Evolutionary conservation across 2,113 vertebrate species (phyloP), one percentile per base, ranked within the genome.

Genomic region (Muntiacus reevesi): DNA sequence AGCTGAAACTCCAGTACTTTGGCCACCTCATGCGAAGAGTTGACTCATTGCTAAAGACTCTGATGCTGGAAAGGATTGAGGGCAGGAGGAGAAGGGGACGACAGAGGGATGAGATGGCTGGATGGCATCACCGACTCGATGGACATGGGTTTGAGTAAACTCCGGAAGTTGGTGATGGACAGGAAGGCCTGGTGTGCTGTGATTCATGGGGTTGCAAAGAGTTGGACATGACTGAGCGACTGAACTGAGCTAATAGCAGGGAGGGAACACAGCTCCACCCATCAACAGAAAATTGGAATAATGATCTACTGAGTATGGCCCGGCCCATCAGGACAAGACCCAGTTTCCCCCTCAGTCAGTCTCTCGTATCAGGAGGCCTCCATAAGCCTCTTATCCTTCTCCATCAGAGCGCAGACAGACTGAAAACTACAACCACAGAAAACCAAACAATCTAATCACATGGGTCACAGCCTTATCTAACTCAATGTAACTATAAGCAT

Each of bases 181-280:
- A 50, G 47, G 47, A 13, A 50, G 47, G 47, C 47, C 47, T 50
- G 47, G 47, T 3, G 13, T 14, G 47, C 12, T 50, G 47, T 0
- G 11, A 13, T 50, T 3, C 47, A 50, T 50, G 47, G 47, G 12
- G 12, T 50, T 14, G 6, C 28, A 60, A 60, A 60, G 60, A 62
- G 5, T 62, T 1, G 5, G 60, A 62, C 5, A 60, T 0, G 2
- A 28, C 14, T 62, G 28, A 7, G 3, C 0, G 14, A 33, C 28
- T 62, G 14, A 7, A 62, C 3, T 64, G 6, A 33, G 33, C 1
- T 33, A 67, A 67, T 19, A 67, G 16, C 64, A 67, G 7, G 8
- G 64, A n/a, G 62, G 64, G 64, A 67, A n/a, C 16, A 67, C n/a
- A 19, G 16, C 16, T 67, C 7, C 64, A 67, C 8, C 16, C 7